Percentiles rank a stretch among this genome's conserved stretches.
Conservation (phyloP, 1,140 invertebrate species). For the Steinernema feltiae region DNA sequence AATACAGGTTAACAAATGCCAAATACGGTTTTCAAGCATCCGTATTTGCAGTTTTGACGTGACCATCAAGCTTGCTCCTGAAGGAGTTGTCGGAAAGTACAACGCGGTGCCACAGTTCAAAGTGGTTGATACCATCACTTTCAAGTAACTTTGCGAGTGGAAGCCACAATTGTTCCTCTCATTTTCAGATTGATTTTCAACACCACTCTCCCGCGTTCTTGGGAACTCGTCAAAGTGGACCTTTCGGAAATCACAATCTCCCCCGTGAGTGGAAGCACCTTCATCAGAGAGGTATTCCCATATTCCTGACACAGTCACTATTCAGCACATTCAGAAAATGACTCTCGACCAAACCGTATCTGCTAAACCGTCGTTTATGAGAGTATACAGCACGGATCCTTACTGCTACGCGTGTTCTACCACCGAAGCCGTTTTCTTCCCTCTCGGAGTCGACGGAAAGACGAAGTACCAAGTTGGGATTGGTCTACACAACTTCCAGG, state of each 20-base stretch:
- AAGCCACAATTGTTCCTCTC: background rate
- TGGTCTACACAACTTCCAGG: conserved; percentile 47
- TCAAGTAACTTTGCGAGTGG: background rate
- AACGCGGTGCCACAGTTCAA: background rate
- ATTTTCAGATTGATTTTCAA: background rate
- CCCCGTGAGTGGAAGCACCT: background rate
- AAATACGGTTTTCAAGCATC: background rate
- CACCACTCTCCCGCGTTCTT: background rate
- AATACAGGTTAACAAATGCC: background rate
- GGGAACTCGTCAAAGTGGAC: background rate
- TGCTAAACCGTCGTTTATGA: background rate
- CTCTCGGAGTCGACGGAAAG: background rate
- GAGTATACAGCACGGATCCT: background rate
- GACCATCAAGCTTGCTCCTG: background rate
- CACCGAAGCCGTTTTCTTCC: conserved; percentile 44
- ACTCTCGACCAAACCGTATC: background rate
- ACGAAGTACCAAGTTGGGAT: conserved; percentile 39
- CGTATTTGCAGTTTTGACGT: background rate
- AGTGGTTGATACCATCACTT: background rate
- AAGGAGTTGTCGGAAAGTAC: background rate
- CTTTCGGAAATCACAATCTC: background rate
- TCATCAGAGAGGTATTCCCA: too few relatives aligned
- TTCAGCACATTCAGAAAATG: background rate
- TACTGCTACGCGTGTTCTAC: conserved; percentile 27
- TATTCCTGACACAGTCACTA: background rate